Percentiles rank a stretch among this genome's conserved stretches.
Conservation (phyloP, 2,113 vertebrate genomes). For the rabbit (Oryctolagus cuniculus) region DNA sequence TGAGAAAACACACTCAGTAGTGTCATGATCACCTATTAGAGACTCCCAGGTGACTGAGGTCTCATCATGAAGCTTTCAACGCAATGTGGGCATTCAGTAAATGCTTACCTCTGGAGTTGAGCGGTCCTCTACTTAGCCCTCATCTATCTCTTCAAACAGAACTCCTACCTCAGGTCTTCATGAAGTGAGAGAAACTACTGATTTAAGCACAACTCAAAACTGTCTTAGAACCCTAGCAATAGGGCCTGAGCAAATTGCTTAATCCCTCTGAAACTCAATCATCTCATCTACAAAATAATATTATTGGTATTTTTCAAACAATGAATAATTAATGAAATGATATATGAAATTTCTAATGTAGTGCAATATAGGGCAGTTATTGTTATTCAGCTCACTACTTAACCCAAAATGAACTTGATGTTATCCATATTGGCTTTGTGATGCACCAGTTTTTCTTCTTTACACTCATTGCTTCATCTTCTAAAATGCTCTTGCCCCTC, state of each 20-base stretch:
- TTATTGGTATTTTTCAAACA: not conserved
- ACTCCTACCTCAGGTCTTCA: not conserved
- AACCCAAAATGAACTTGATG: not conserved
- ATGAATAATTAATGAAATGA: not conserved
- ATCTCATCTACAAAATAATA: not conserved
- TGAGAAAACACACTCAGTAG: not conserved
- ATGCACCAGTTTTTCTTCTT: not conserved
- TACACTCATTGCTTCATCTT: not conserved
- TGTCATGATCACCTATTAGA: not conserved
- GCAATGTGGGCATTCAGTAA: not conserved
- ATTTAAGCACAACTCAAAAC: not conserved
- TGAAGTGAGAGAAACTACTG: not conserved
- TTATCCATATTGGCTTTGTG: not conserved
- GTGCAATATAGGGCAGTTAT: not conserved
- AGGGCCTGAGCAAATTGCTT: not conserved
- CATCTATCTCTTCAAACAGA: not conserved
- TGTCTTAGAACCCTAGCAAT: not conserved
- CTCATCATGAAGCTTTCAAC: not conserved
- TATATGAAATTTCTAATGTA: not conserved
- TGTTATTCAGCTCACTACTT: not conserved
- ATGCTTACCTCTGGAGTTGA: not conserved
- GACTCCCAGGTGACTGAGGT: not conserved
- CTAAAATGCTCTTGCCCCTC: not conserved
- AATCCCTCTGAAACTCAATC: not conserved
- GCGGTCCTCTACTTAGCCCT: not conserved